phyloP scores from a whole-genome alignment of 2,797 vertebrate genomes.

The Dryobates pubescens region DNA sequence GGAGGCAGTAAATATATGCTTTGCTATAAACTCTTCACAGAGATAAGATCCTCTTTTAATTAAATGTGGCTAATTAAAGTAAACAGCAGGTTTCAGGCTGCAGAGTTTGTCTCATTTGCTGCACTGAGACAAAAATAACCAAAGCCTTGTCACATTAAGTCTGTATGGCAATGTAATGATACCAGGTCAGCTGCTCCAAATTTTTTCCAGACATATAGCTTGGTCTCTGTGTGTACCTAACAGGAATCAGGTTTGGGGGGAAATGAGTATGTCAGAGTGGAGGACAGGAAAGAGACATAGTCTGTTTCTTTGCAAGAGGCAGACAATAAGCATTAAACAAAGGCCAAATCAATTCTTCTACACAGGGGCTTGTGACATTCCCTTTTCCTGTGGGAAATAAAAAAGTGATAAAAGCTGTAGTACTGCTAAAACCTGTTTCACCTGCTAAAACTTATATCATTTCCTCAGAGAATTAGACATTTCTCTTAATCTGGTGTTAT shows the following conservation, averaged over 20 bases:
- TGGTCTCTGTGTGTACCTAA: neutral
- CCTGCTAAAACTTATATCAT: neutral
- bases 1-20: neutral
- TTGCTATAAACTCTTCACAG: neutral
- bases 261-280: neutral
- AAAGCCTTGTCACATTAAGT: neutral
- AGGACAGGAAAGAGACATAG: neutral
- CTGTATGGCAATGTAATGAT: neutral
- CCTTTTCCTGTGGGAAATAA: constrained; percentile 24
- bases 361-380: neutral
- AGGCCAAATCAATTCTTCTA: neutral
- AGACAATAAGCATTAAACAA: neutral
- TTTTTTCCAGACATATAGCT: neutral
- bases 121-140: neutral
- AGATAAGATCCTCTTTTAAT: constrained; percentile 12
- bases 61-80: constrained; percentile 14
- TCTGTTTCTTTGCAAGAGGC: neutral
- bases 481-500: neutral
- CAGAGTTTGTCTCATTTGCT: neutral
- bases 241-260: neutral
- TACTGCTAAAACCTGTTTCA: neutral
- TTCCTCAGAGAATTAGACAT: neutral
- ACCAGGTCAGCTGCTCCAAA: neutral
- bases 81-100: neutral
- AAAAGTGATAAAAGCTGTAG: neutral